A percentile compares a stretch with the other conserved stretches of the same genome.
These are phyloP conservation scores for Hippocampus zosterae DNA, from an alignment of 2,113 vertebrate species.

Conservation along the genomic window DNA sequence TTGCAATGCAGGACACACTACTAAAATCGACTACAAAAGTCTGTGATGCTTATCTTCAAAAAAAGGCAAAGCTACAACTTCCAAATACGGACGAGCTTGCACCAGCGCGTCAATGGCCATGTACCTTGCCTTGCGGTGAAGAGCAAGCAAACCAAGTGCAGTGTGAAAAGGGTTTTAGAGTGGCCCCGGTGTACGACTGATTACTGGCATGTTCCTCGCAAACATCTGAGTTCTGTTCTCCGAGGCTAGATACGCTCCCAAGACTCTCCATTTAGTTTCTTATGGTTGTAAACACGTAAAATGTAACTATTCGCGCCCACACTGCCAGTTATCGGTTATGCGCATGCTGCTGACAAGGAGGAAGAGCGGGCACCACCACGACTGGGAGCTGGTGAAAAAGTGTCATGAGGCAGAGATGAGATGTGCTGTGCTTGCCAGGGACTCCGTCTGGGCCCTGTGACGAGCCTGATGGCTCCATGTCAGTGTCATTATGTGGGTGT, in stretches of 20 bases:
- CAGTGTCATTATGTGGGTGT: constrained; percentile 64
- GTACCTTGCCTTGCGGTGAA: too few relatives aligned
- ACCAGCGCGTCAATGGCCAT: too few relatives aligned
- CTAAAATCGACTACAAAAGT: background rate
- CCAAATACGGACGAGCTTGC: background rate
- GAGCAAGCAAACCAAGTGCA: too few relatives aligned
- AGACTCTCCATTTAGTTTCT: constrained; percentile 5
- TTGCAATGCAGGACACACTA: background rate
- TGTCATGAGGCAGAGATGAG: constrained; percentile 20
- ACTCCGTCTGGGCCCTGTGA: constrained; percentile 48
- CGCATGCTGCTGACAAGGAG: constrained; percentile 5
- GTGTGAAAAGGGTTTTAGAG: constrained; percentile 26
- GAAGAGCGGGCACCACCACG: constrained; percentile 26
- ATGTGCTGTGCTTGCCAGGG: constrained; percentile 48
- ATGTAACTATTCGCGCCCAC: constrained; percentile 50
- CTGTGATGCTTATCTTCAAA: background rate
- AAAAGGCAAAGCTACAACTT: background rate
- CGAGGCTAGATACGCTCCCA: constrained; percentile 28
- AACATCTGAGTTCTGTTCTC: constrained; percentile 37
- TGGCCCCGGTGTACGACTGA: constrained; percentile 40
- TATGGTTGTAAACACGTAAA: constrained; percentile 46
- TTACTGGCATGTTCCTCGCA: constrained; percentile 41
- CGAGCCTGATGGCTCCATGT: constrained; percentile 52
- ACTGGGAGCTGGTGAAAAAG: constrained; percentile 33
- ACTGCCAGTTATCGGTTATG: constrained; percentile 38